Base-by-base conservation (phyloP, 2,113 vertebrate genomes). In the Mormyrus lacerda region DNA sequence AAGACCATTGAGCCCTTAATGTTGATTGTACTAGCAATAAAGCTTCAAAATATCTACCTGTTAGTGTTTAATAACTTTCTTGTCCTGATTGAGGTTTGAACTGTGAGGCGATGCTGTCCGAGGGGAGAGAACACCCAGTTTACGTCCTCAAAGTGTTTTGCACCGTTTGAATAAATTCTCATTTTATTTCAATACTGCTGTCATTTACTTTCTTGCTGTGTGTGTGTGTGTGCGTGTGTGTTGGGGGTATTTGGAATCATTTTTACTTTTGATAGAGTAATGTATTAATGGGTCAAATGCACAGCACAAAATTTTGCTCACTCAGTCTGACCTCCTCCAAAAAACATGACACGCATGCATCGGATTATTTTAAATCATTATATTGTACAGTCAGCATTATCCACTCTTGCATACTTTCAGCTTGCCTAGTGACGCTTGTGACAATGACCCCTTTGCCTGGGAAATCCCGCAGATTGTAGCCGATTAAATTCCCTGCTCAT, bases 101-200 rank as follows among this genome's bases (percentile, higher is more conserved):
- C 79, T 47, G 88, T 58, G 24, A 44, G 79, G 79, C 88, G 53
- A 85, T 84, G 88, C 7, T 50, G 79, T 51, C 47, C 8, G 11
- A 11, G 3, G 42, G 88, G 88, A 85, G 39, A 89, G 79, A 89
- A 85, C 79, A 89, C 88, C 88, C 58, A 31, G 76, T 89, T 84
- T 89, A 84, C 50, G 79, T 89, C 79, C 88, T 89, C 51, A 58
- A 84, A 84, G 51, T 84, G 76, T 89, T 88, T 88, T 96, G 95
- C 96, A 96, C 95, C 93, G 92, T 96, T 96, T 95, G 94, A 96
- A 96, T 96, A 96, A 96, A 96, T 95, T 95, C 91, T 95, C 93
- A 94, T 95, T 94, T 94, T 95, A 95, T 95, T 96, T 95, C 93
- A 96, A 94, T 55, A 61, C 11, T 85, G 88, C 51, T 47, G 88